Conservation (phyloP, 2,888 invertebrate species). For the Teleiodes luculella region DNA sequence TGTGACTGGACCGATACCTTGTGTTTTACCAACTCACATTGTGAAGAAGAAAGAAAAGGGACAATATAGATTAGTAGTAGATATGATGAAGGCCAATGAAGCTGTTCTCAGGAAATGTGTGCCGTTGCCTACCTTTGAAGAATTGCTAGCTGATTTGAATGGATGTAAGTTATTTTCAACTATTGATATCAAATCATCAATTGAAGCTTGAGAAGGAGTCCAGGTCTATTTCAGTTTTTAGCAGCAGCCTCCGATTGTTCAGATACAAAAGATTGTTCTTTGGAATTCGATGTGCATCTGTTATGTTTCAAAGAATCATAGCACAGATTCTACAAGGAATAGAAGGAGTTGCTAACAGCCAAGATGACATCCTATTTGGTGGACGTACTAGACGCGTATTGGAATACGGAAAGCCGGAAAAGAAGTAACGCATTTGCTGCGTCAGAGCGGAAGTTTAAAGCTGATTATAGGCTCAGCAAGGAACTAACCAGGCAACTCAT, state of each 20-base stretch:
- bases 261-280: conserved; percentile 16
- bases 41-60: conserved; percentile 10
- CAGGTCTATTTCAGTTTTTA: conserved; percentile 14
- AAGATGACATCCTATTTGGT: conserved; percentile 12
- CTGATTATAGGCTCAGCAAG: no score
- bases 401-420: no score
- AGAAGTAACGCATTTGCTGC: no score
- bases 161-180: conserved; percentile 15
- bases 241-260: conserved; percentile 11
- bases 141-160: conserved; percentile 13
- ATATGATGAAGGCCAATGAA: conserved; percentile 19
- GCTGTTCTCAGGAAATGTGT: conserved; percentile 17
- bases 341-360: conserved; percentile 12
- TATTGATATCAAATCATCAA: conserved; percentile 19
- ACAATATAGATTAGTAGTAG: conserved; percentile 14
- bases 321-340: conserved; percentile 13
- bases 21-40: conserved; percentile 21
- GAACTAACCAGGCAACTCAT: no score
- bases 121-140: conserved; percentile 20
- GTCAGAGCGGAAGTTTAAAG: no score
- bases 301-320: conserved; percentile 16
- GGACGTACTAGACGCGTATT: conserved; percentile 1
- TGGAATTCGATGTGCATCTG: conserved; percentile 17
- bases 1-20: conserved; percentile 19
- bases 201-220: conserved; percentile 16